Evolutionary conservation across 37 sponge, comb jelly and placozoan species (phyloP), one percentile per base, ranked within the genome.

Genomic region (Amphimedon queenslandica): DNA sequence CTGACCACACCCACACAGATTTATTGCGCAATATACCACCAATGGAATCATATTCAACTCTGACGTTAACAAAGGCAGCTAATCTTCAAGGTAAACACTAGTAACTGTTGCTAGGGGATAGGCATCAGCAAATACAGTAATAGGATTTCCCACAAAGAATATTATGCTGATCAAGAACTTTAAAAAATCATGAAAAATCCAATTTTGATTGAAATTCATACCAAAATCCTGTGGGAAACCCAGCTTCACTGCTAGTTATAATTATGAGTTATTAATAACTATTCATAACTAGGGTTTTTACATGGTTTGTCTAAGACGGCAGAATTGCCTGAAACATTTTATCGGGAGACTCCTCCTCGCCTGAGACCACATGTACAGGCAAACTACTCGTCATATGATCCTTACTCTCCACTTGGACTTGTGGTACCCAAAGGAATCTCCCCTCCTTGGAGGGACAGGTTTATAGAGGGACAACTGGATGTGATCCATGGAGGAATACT

Each of bases 361-460:
- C 63, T 85, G 42, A 35, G 85, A 40, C 80, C 80, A 24, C 67
- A 74, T 4, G 80, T 85, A 18, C 85, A 79, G 74, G 25, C 31
- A 6, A 55, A 79, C 28, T 85, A 73, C 41, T 27, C 29, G 51
- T 78, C 80, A 35, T 56, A 40, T 27, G 79, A 85, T 47, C 85
- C 85, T 47, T 85, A 74, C 75, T 85, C 85, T 47, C 85, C 85
- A n/a, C 80, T 85, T 58, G 73, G 74, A 5, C 85, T 85, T 28
- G 80, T 79, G 55, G 80, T 85, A 29, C 85, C 85, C 58, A 55
- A 39, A 33, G 85, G 80, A 20, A 29, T 85, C 36, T 56, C 69
- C 24, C 85, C 85, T 13, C 85, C 85, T 10, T 85, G 85, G 85
- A 85, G 70, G 80, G 85, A 85, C 55, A 66, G 73, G 69, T 85